Percentiles rank a stretch among this genome's conserved stretches.
phyloP scores from a whole-genome alignment of 1,140 invertebrate genomes.

The Diachasma alloeum region DNA sequence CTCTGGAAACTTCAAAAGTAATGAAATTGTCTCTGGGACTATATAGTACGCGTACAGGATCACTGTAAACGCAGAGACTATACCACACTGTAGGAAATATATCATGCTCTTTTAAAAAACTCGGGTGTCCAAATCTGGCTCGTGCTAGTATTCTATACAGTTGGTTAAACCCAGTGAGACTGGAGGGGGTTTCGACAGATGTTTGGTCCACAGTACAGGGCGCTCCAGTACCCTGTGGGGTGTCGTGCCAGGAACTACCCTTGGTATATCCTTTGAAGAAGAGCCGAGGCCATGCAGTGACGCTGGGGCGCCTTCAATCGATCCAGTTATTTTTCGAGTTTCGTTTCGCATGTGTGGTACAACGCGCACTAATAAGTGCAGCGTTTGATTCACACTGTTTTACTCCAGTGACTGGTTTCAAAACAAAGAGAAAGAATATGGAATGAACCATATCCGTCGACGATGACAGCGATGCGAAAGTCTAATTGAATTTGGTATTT shows the following conservation, averaged over 20 bases:
- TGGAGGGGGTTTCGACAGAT: conserved; percentile 51
- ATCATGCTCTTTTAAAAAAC: background rate
- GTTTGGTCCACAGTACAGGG: conserved; percentile 58
- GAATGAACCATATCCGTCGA: background rate
- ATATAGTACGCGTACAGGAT: background rate
- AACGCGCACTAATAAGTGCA: background rate
- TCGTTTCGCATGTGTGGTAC: background rate
- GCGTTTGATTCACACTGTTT: background rate
- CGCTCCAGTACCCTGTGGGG: conserved; percentile 55
- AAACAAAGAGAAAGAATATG: background rate
- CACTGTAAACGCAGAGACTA: background rate
- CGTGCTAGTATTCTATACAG: background rate
- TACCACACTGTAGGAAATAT: background rate
- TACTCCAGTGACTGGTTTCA: too few relatives aligned
- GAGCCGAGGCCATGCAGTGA: background rate
- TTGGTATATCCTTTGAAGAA: conserved; percentile 20
- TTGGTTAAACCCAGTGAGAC: conserved; percentile 25
- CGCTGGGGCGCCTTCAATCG: background rate
- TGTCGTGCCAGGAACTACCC: conserved; percentile 55
- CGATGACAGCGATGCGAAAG: background rate
- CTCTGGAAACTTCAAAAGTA: too few relatives aligned
- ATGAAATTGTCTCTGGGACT: background rate
- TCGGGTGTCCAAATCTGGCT: background rate
- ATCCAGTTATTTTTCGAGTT: background rate
- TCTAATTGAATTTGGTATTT: background rate